phyloP scores from a whole-genome alignment of 2,888 invertebrate genomes.

The Synergus umbraculus region DNA sequence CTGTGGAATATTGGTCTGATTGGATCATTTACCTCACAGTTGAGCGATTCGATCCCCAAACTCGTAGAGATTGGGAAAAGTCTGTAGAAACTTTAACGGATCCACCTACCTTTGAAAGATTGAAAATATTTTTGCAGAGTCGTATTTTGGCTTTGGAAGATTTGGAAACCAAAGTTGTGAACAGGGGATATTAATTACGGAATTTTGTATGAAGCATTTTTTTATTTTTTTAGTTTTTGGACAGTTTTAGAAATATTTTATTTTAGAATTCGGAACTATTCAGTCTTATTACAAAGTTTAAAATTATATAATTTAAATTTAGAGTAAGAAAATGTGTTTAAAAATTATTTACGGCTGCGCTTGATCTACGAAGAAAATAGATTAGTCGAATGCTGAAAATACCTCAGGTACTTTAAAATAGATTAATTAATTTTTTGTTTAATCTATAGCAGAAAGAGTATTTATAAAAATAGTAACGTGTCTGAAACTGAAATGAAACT shows the following conservation, averaged over 20 bases:
- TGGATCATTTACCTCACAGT: background rate
- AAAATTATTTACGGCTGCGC: background rate
- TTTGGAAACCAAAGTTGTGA: too few relatives aligned
- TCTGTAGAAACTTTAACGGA: background rate
- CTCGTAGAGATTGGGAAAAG: background rate
- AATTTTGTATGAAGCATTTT: background rate
- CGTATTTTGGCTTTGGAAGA: too few relatives aligned
- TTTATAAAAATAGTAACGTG: background rate
- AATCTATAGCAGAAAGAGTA: background rate
- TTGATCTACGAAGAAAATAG: background rate
- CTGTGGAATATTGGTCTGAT: conserved; percentile 2
- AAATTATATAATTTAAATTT: too few relatives aligned
- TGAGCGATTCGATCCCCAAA: background rate
- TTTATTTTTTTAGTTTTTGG: background rate
- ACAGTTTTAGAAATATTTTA: background rate
- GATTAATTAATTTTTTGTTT: too few relatives aligned
- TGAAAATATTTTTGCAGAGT: background rate
- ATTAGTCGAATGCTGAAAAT: background rate
- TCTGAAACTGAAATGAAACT: background rate
- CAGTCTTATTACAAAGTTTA: too few relatives aligned
- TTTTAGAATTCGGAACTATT: too few relatives aligned
- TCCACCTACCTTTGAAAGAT: background rate
- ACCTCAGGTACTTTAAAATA: background rate
- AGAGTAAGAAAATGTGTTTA: background rate
- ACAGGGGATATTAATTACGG: background rate